A percentile compares a stretch with the other conserved stretches of the same genome.
Evolutionary conservation across 2,888 invertebrate genomes (phyloP).

Genomic region (Rhaphigaster nebulosa): DNA sequence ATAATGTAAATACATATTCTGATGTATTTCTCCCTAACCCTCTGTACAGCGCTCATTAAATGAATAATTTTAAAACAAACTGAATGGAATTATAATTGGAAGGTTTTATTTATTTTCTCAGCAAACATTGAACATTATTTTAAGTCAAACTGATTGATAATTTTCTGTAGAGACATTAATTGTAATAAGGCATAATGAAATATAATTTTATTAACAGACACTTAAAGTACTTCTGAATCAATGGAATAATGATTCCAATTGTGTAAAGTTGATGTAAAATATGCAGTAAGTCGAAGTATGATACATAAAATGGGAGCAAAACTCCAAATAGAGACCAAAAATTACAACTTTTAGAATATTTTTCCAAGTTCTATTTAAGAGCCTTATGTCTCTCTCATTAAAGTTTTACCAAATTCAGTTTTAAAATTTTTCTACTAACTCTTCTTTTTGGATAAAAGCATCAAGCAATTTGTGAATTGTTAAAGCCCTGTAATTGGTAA

Average conservation of each 20-base stretch:
- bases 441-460: background rate
- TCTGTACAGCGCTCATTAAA: background rate
- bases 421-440: background rate
- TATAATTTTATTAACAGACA: background rate
- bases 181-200: background rate
- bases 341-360: background rate
- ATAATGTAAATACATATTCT: slow-evolving; percentile 1
- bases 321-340: background rate
- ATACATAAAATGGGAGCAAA: background rate
- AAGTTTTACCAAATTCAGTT: background rate
- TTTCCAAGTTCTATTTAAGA: background rate
- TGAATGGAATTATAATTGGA: background rate
- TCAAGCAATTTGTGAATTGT: background rate
- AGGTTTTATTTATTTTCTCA: background rate
- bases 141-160: background rate
- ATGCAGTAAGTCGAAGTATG: background rate
- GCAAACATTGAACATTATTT: background rate
- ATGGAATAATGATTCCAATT: background rate
- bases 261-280: background rate
- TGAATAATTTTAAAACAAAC: background rate
- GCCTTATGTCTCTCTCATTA: background rate
- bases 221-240: background rate
- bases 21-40: background rate
- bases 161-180: background rate
- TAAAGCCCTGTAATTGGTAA: background rate